A percentile compares a stretch with the other conserved stretches of the same genome.
These are phyloP conservation scores for Glaucidium brasilianum DNA, from an alignment of 2,113 vertebrate species.

Conservation along the genomic window DNA sequence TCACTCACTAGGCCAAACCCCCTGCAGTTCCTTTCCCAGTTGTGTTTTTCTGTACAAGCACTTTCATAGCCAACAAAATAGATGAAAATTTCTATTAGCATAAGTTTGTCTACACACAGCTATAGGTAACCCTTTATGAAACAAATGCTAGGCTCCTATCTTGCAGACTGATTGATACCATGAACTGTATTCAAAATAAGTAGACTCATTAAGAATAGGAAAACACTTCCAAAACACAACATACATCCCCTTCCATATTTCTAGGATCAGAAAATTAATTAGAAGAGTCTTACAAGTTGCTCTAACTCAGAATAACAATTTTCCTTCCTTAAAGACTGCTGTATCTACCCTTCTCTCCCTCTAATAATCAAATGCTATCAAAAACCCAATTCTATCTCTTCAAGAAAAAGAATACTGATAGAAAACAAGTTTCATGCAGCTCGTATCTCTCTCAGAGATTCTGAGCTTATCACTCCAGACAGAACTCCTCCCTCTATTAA, in stretches of 20 bases:
- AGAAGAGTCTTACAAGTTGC: not conserved
- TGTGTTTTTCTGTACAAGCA: not conserved
- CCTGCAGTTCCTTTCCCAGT: not conserved
- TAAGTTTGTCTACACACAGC: not conserved
- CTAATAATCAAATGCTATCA: not conserved
- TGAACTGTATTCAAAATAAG: not conserved
- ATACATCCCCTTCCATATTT: not conserved
- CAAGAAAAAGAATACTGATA: not conserved
- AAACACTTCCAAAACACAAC: not conserved
- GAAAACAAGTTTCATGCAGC: not conserved
- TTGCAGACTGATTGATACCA: not conserved
- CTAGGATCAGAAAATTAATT: not conserved
- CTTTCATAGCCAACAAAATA: not conserved
- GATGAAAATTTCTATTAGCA: not conserved
- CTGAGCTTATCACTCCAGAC: not conserved
- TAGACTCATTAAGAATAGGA: not conserved
- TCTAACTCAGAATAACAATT: not conserved
- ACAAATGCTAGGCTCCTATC: not conserved
- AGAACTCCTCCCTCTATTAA: not conserved
- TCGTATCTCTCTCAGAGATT: not conserved
- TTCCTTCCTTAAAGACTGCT: not conserved
- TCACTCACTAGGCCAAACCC: not conserved
- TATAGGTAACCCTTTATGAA: not conserved
- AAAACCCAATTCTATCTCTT: not conserved
- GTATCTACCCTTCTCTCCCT: not conserved